These are phyloP conservation scores for Boloria euphrosyne DNA, from an alignment of 2,888 invertebrate species.

Conservation along the genomic window DNA sequence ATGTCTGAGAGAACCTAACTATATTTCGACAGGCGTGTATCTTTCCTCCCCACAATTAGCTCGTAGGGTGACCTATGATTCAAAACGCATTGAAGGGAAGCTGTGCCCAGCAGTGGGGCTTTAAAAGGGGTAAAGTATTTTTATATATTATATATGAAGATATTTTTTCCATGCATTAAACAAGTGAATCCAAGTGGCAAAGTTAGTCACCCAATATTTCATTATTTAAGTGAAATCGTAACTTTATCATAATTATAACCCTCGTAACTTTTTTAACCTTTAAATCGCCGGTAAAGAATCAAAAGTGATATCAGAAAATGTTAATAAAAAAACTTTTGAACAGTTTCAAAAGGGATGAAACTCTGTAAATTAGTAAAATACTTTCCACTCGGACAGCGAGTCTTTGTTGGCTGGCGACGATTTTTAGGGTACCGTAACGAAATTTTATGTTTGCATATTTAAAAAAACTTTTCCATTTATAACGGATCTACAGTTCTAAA, in stretches of 20 bases:
- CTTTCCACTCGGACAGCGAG: slow-evolving; percentile 49
- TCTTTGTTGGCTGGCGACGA: slow-evolving; percentile 60
- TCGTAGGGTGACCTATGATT: no score
- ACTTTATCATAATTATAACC: not conserved
- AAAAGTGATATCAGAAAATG: slow-evolving; percentile 46
- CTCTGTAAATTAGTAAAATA: slow-evolving; percentile 64
- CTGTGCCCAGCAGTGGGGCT: no score
- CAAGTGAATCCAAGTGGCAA: not conserved
- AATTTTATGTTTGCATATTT: not conserved
- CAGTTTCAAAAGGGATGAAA: slow-evolving; percentile 51
- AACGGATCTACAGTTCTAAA: no score
- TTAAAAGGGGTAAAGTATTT: no score
- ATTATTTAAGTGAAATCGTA: slow-evolving; percentile 11
- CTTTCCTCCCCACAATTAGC: no score
- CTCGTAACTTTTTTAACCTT: slow-evolving; percentile 23
- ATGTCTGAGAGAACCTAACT: no score
- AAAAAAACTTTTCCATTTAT: not conserved
- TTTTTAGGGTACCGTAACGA: slow-evolving; percentile 42
- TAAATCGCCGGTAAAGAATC: slow-evolving; percentile 38
- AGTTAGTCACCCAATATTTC: no score
- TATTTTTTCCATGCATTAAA: not conserved
- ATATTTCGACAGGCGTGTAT: no score
- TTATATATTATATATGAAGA: no score
- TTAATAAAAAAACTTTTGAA: slow-evolving; percentile 54
- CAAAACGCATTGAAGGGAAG: no score